Evolutionary conservation across 2,888 invertebrate species (phyloP).

Genomic region (Drosophila cracens): DNA sequence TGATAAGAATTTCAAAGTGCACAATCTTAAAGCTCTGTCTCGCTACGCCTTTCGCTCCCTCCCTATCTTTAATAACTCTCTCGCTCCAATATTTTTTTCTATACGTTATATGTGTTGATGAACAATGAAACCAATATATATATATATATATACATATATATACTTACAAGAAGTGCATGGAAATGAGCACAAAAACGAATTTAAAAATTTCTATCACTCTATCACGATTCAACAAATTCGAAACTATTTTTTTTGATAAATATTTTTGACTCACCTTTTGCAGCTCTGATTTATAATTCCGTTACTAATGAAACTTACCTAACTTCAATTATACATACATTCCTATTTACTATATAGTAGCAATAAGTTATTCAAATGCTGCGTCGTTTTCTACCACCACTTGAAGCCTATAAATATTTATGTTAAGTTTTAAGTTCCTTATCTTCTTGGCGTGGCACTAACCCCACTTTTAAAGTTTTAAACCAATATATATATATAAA

Average conservation of each 20-base stretch:
- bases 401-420: slow-evolving; percentile 41
- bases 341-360: slow-evolving; percentile 53
- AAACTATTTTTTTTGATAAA: slow-evolving; percentile 52
- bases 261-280: slow-evolving; percentile 65
- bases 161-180: slow-evolving; percentile 62
- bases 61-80: slow-evolving; percentile 43
- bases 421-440: slow-evolving; percentile 54
- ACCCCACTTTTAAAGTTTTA: slow-evolving; percentile 41
- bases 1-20: slow-evolving; percentile 51
- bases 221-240: slow-evolving; percentile 40
- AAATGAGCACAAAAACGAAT: slow-evolving; percentile 66
- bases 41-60: slow-evolving; percentile 52
- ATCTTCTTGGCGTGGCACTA: slow-evolving; percentile 63
- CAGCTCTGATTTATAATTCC: slow-evolving; percentile 61
- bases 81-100: slow-evolving; percentile 33
- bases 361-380: slow-evolving; percentile 61
- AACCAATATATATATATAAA: slow-evolving; percentile 24
- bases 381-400: slow-evolving; percentile 54
- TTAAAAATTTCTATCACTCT: slow-evolving; percentile 49
- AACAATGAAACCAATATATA: slow-evolving; percentile 16
- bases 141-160: neutral
- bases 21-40: slow-evolving; percentile 59
- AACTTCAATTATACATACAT: slow-evolving; percentile 39
- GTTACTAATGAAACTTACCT: slow-evolving; percentile 32
- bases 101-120: slow-evolving; percentile 61